These are phyloP conservation scores for Elymnias hypermnestra DNA, from an alignment of 1,140 invertebrate genomes.

Conservation along the genomic window DNA sequence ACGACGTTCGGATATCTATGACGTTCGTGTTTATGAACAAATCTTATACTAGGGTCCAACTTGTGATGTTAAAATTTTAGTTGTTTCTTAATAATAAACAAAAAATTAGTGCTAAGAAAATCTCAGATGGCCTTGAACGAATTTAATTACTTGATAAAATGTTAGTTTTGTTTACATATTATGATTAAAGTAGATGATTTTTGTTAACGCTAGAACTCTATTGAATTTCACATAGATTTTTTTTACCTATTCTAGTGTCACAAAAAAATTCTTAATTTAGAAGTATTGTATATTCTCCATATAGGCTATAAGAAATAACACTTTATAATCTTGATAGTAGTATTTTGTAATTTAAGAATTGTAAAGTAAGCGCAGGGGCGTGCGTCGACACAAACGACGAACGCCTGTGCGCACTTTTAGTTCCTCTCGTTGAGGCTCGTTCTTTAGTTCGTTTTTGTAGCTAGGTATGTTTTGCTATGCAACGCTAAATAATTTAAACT, in stretches of 20 bases:
- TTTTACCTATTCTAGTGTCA: too few relatives aligned
- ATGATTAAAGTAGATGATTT: too few relatives aligned
- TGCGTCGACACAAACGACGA: constrained; percentile 48
- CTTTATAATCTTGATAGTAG: neutral
- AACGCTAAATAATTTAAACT: too few relatives aligned
- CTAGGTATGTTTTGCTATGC: too few relatives aligned
- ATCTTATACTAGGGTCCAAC: constrained; percentile 22
- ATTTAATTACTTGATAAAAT: constrained; percentile 10
- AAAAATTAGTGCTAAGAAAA: constrained; percentile 1
- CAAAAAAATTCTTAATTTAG: neutral
- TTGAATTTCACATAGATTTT: too few relatives aligned
- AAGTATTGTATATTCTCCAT: neutral
- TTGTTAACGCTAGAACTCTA: too few relatives aligned
- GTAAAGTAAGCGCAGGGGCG: constrained; percentile 42
- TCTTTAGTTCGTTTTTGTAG: constrained; percentile 18
- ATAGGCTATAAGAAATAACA: neutral
- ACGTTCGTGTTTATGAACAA: constrained; percentile 6
- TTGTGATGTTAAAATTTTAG: neutral
- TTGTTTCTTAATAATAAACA: neutral
- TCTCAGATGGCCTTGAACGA: constrained; percentile 14
- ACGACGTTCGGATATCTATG: constrained; percentile 12
- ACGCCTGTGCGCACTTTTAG: constrained; percentile 54
- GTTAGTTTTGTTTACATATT: constrained; percentile 1
- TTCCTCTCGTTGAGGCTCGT: constrained; percentile 54
- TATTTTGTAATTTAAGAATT: constrained; percentile 14